Conservation (phyloP, 2,888 invertebrate species). For the Odontomyia ornata region DNA sequence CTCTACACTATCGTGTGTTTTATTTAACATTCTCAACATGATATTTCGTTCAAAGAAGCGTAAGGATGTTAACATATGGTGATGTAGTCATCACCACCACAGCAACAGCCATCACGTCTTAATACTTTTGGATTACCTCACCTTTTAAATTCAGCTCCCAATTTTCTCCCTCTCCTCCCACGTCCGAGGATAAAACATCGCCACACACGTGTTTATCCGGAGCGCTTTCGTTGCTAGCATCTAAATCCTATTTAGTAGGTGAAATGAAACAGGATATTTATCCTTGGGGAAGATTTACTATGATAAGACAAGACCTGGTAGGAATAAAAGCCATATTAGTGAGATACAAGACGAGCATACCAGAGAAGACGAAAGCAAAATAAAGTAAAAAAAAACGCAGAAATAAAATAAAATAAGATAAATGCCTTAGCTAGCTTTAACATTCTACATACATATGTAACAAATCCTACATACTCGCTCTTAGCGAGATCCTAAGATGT, state of each 20-base stretch:
- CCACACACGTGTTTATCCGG: no score
- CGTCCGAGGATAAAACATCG: no score
- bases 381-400: not conserved
- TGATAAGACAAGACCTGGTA: not conserved
- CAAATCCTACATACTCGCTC: no score
- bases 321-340: not conserved
- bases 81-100: not conserved
- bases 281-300: slow-evolving; percentile 10
- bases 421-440: slow-evolving; percentile 2
- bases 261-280: slow-evolving; percentile 7
- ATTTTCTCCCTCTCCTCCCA: no score
- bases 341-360: not conserved
- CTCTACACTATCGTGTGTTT: no score
- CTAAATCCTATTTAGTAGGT: slow-evolving; percentile 7
- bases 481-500: no score
- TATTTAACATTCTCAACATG: not conserved
- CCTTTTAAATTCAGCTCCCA: no score
- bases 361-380: no score
- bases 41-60: not conserved
- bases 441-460: not conserved
- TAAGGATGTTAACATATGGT: slow-evolving; percentile 4
- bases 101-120: not conserved
- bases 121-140: no score
- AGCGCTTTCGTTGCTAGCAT: not conserved
- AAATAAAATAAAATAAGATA: not conserved